These are phyloP conservation scores for Galeopsomyia nigrocyanea DNA, from an alignment of 2,888 invertebrate genomes.

Conservation along the genomic window DNA sequence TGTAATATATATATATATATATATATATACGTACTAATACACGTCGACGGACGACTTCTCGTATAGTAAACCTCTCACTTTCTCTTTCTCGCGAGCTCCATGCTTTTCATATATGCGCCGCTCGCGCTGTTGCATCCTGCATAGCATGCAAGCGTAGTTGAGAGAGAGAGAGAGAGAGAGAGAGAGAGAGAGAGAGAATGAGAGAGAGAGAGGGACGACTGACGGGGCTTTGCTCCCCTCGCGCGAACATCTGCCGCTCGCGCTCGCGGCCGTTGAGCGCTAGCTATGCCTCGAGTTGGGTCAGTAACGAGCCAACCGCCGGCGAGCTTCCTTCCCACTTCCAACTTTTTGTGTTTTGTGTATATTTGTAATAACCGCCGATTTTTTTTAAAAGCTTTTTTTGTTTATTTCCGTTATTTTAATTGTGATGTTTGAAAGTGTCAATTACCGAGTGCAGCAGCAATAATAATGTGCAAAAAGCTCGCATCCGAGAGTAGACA, in stretches of 20 bases:
- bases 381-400: too few species aligned
- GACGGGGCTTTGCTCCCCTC: slow-evolving; percentile 9
- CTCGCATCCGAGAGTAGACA: neutral
- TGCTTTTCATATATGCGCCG: slow-evolving; percentile 24
- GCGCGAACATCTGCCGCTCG: neutral
- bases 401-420: too few species aligned
- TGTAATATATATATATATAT: neutral
- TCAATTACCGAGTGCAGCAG: neutral
- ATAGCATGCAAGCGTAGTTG: neutral
- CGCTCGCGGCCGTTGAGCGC: slow-evolving; percentile 14
- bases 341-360: too few species aligned
- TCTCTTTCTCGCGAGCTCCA: slow-evolving; percentile 1
- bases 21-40: neutral
- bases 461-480: slow-evolving; percentile 36
- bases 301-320: slow-evolving; percentile 44
- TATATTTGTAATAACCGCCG: too few species aligned
- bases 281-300: neutral
- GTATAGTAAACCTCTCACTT: neutral
- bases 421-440: too few species aligned
- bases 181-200: slow-evolving; percentile 11
- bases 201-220: neutral
- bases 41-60: neutral
- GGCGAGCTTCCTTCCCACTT: slow-evolving; percentile 18
- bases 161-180: slow-evolving; percentile 1
- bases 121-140: slow-evolving; percentile 30